Evolutionary conservation across 2,113 vertebrate species (phyloP), one percentile per base, ranked within the genome.

Genomic region (Bombycilla garrulus): DNA sequence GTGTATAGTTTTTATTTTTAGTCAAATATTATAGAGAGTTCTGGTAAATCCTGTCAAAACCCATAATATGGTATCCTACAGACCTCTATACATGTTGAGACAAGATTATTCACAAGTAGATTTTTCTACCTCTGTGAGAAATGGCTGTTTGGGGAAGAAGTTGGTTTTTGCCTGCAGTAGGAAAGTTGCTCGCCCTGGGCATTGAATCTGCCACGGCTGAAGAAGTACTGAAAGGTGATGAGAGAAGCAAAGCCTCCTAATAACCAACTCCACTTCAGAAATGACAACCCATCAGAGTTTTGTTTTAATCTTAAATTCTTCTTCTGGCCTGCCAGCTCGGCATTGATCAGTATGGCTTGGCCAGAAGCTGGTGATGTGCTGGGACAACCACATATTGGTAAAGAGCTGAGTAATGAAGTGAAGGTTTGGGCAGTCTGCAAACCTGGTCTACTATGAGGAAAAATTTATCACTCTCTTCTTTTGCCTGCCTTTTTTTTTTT

Each of bases 191-290:
- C 3, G 6, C 1, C 3, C 4, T 29, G 18, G n/a, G n/a, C 35
- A 33, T 25, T 58, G 50, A 62, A 40, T 83, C 58, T 85, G 1
- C 22, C 4, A 1, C 15, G 18, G 25, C 25, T 57, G 64, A 88
- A 73, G 50, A 82, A 86, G 67, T 33, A 19, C 36, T 57, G 76
- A 82, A 53, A 28, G 29, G 13, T 56, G 58, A 38, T 73, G 53
- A 85, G 31, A 66, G 60, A 71, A 81, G 26, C 31, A 61, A 77
- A 78, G 47, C 15, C 14, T 64, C 45, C 38, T 51, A 17, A 15
- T 58, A 80, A 61, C 20, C 15, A 31, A 4, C 0, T 0, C 24
- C 1, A 1, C 35, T 62, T 82, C 53, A 85, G 66, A 80, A 91
- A 54, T 80, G 23, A 35, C 31, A 51, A 5, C 47, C 62, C 15